phyloP scores from a whole-genome alignment of 92 coral and sea anemone genomes.

The Heteractis magnifica region DNA sequence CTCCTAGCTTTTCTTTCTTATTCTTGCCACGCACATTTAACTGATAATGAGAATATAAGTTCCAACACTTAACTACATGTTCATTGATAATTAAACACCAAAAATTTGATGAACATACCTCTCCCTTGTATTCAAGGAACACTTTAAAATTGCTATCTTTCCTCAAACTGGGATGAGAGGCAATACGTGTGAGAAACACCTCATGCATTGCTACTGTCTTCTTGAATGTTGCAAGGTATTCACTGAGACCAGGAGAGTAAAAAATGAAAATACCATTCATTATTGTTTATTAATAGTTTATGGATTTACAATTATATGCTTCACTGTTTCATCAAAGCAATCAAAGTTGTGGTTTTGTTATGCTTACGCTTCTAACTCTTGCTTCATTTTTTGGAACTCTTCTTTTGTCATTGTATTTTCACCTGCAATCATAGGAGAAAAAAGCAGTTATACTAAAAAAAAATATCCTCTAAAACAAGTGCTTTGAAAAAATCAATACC shows the following conservation, averaged over 20 bases:
- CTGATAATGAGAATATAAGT: conserved; percentile 27
- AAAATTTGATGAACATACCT: conserved; percentile 47
- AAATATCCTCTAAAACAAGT: not conserved
- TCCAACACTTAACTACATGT: not conserved
- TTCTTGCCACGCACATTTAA: conserved; percentile 97
- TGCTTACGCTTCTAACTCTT: conserved; percentile 96
- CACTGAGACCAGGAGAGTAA: conserved; percentile 43
- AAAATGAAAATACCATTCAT: not conserved
- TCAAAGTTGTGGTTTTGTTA: not conserved
- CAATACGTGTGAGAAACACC: conserved; percentile 91
- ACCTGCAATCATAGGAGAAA: conserved; percentile 48
- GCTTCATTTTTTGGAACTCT: conserved; percentile 97
- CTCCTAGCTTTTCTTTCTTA: conserved; percentile 94
- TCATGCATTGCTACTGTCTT: conserved; percentile 99
- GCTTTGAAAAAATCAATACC: not conserved
- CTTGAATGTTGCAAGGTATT: conserved; percentile 97
- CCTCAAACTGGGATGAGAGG: conserved; percentile 93
- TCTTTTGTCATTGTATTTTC: conserved; percentile 98
- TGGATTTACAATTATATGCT: not conserved
- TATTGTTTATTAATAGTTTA: not conserved
- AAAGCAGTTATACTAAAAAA: not conserved
- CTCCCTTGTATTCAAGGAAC: conserved; percentile 95
- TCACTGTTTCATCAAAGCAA: not conserved
- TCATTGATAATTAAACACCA: not conserved
- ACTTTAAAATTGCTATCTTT: conserved; percentile 98